Evolutionary conservation across 2,113 vertebrate genomes (phyloP).

Genomic region (Pterophyllum scalare): DNA sequence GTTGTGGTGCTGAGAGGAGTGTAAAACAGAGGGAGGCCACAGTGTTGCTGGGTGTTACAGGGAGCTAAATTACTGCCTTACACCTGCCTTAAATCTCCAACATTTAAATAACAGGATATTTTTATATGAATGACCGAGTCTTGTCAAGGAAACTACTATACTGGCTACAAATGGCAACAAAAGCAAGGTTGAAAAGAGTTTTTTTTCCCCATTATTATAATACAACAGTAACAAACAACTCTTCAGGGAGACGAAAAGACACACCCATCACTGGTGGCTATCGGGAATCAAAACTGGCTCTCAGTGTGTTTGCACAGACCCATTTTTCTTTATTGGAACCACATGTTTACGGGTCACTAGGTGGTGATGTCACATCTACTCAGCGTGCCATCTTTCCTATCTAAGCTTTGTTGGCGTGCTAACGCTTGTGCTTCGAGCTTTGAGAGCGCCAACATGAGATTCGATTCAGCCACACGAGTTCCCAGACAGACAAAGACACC

Average conservation of each 20-base stretch:
- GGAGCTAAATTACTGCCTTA: not conserved
- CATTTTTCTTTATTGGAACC: slow-evolving; percentile 41
- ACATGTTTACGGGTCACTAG: slow-evolving; percentile 45
- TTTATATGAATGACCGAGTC: too few species aligned
- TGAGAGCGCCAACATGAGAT: not conserved
- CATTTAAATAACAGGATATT: not conserved
- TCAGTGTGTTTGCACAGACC: slow-evolving; percentile 30
- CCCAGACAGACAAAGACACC: not conserved
- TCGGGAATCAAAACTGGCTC: not conserved
- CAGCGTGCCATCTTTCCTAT: not conserved
- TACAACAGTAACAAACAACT: not conserved
- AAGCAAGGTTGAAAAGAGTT: not conserved
- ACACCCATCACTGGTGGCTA: not conserved
- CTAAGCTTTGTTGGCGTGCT: not conserved
- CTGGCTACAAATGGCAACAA: not conserved
- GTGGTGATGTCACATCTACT: slow-evolving; percentile 39
- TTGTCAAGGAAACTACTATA: not conserved
- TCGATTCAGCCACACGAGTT: not conserved
- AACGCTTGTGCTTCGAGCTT: not conserved
- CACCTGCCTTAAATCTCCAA: not conserved
- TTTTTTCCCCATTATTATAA: not conserved
- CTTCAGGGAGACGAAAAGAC: not conserved
- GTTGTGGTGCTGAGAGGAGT: not conserved
- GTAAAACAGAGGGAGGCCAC: not conserved
- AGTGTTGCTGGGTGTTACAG: not conserved